phyloP scores from a whole-genome alignment of 2,888 invertebrate genomes.

The Cylloceria caligata region DNA sequence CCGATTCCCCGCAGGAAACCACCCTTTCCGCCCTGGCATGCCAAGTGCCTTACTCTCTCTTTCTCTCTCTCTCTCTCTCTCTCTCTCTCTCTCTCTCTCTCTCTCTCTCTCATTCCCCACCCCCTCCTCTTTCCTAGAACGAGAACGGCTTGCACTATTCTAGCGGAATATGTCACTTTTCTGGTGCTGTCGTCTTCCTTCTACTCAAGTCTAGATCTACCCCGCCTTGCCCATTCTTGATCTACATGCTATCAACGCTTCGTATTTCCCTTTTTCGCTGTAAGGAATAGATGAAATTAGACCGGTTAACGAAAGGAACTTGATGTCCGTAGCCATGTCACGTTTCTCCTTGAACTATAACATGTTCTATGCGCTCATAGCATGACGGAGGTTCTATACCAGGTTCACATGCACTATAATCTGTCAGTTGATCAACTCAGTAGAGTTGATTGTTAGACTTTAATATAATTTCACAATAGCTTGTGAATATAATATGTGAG shows the following conservation, averaged over 20 bases:
- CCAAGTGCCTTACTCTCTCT: conserved; percentile 32
- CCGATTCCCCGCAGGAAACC: conserved; percentile 52
- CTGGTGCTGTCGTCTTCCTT: conserved; percentile 39
- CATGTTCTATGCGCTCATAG: background rate
- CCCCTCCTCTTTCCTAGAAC: background rate
- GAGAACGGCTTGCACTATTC: conserved; percentile 34
- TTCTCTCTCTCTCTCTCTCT: background rate
- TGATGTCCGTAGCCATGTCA: conserved; percentile 10
- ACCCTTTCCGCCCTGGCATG: conserved; percentile 48
- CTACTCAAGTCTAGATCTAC: conserved; percentile 16
- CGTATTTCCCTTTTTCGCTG: conserved; percentile 25
- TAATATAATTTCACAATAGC: background rate
- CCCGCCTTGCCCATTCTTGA: conserved; percentile 26
- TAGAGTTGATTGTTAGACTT: background rate
- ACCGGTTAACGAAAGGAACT: conserved; percentile 34
- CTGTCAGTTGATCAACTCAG: background rate
- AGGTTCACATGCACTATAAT: background rate
- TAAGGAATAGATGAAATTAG: conserved; percentile 24
- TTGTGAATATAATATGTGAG: background rate
- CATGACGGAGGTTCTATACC: background rate
- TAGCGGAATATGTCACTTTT: conserved; percentile 50
- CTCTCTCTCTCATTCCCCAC: background rate
- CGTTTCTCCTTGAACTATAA: background rate
- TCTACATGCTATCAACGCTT: conserved; percentile 41
- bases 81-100: background rate